Evolutionary conservation across 2,113 vertebrate species (phyloP).

Genomic region (Mola mola): DNA sequence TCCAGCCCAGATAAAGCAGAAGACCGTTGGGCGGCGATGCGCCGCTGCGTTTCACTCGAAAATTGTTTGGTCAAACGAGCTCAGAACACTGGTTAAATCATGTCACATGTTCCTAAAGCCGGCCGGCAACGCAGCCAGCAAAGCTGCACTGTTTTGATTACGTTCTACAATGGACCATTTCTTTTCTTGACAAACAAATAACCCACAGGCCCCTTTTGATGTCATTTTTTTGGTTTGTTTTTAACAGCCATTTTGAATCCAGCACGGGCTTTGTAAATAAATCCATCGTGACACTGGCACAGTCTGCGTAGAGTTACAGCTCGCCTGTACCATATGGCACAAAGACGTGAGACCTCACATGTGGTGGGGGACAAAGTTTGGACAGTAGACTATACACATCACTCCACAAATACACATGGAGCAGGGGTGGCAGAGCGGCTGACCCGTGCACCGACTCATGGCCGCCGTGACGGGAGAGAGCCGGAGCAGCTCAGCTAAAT

Average conservation of each 20-base stretch:
- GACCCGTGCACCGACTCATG: constrained; percentile 22
- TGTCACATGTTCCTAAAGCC: background rate
- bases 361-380: constrained; percentile 29
- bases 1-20: constrained; percentile 3
- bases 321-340: background rate
- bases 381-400: constrained; percentile 56
- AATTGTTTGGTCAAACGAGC: constrained; percentile 7
- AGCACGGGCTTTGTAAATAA: background rate
- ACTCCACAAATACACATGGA: constrained; percentile 63
- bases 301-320: background rate
- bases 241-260: background rate
- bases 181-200: background rate
- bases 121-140: background rate
- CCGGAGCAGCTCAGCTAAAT: no score
- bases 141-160: background rate
- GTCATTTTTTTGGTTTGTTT: background rate
- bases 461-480: no score
- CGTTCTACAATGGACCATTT: background rate
- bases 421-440: constrained; percentile 23
- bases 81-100: background rate
- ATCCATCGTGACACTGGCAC: background rate
- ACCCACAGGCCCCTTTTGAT: background rate
- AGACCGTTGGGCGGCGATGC: background rate
- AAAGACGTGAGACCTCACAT: constrained; percentile 42
- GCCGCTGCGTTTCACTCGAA: background rate